Evolutionary conservation across 2,113 vertebrate genomes (phyloP).

Genomic region (Lota lota): DNA sequence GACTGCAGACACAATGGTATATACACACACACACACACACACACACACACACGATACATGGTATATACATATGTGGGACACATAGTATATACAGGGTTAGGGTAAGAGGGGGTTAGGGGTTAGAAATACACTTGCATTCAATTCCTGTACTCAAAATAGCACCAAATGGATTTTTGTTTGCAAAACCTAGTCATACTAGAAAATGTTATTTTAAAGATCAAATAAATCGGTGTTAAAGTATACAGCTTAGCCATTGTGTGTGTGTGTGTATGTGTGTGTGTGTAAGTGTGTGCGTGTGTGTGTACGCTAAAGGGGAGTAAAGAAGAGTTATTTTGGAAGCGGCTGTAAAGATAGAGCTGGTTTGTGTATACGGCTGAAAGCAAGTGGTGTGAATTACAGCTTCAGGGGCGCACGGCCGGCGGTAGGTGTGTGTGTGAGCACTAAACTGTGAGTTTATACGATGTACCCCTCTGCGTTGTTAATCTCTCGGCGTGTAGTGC

Average conservation of each 20-base stretch:
- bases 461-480: background rate
- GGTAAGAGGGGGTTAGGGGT: too few species aligned
- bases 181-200: background rate
- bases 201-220: too few species aligned
- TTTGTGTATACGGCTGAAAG: background rate
- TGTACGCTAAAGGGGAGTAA: background rate
- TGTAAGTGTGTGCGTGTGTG: background rate
- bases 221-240: background rate
- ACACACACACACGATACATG: too few species aligned
- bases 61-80: too few species aligned
- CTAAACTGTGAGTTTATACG: background rate
- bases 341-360: background rate
- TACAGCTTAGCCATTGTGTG: background rate
- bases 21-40: too few species aligned
- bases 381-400: background rate
- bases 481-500: too few species aligned
- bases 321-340: background rate
- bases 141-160: too few species aligned
- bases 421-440: background rate
- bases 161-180: background rate
- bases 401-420: background rate
- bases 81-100: too few species aligned
- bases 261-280: background rate
- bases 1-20: too few species aligned
- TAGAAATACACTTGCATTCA: too few species aligned